Evolutionary conservation across 2,888 invertebrate species (phyloP), one percentile per base, ranked within the genome.

Genomic region (Cryptocephalus moraei): DNA sequence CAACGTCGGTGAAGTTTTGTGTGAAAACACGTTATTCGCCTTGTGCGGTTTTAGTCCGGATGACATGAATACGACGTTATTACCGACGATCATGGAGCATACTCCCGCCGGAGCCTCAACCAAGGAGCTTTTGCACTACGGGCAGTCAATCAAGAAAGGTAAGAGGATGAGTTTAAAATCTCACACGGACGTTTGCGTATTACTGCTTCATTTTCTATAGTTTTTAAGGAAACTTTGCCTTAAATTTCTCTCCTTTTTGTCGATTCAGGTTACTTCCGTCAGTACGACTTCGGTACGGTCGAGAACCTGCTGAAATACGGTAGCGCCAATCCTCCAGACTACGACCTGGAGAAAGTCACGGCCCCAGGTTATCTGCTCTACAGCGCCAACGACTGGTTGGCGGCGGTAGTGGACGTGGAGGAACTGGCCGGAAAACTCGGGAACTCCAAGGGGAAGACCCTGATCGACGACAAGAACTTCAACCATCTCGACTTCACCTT

Each of bases 121-220:
- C 1, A 77, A 78, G 57, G 86, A 88, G 64, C 65, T 88, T 8
- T 70, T 80, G 8, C 89, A 90, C 66, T 90, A 78, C 61, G 81
- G 73, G 0, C 89, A 90, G 68, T 73, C 78, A 13, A 75, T 81
- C 12, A 60, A 65, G 10, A 74, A 73, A 32, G 65, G 66, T 43
- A 47, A 64, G 58, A 47, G 64, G 58, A 56, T 22, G 6, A 22
- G 22, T 22, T 22, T 22, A 22, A n/a, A n/a, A n/a, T n/a, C n/a
- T n/a, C n/a, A n/a, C n/a, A n/a, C n/a, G n/a, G n/a, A n/a, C n/a
- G n/a, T n/a, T n/a, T n/a, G n/a, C n/a, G n/a, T n/a, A n/a, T n/a
- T n/a, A n/a, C n/a, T n/a, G n/a, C n/a, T n/a, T n/a, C n/a, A n/a
- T n/a, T n/a, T n/a, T n/a, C n/a, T n/a, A n/a, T n/a, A n/a, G n/a